Percentiles rank a stretch among this genome's conserved stretches.
Evolutionary conservation across 2,113 vertebrate species (phyloP).

Genomic region (Fukomys damarensis): DNA sequence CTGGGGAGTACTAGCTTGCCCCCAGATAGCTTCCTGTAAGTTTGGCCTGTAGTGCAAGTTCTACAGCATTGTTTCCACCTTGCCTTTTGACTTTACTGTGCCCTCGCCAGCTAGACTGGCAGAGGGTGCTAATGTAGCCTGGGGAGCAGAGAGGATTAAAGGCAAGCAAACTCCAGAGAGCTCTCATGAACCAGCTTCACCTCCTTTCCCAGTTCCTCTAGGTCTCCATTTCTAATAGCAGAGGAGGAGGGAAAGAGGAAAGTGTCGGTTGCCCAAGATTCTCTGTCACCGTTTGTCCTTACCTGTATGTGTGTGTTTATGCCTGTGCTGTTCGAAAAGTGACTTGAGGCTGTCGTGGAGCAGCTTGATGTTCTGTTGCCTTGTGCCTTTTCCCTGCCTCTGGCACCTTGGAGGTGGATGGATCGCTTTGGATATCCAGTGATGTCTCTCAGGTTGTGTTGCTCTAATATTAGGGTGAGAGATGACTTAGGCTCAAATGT

Average conservation of each 20-base stretch:
- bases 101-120: background rate
- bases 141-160: background rate
- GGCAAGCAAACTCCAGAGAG: background rate
- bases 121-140: background rate
- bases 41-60: background rate
- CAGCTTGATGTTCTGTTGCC: background rate
- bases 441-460: slow-evolving; percentile 7
- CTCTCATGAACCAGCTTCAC: background rate
- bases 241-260: background rate
- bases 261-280: too few relatives aligned
- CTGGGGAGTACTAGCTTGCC: background rate
- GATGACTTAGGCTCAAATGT: background rate
- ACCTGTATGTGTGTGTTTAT: background rate
- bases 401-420: background rate
- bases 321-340: slow-evolving; percentile 3
- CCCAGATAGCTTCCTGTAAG: background rate
- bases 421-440: background rate
- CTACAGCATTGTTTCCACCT: background rate
- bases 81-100: background rate
- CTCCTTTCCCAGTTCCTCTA: background rate
- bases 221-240: background rate
- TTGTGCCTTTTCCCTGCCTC: background rate
- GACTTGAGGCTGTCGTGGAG: background rate
- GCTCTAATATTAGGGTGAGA: slow-evolving; percentile 45
- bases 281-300: background rate